Evolutionary conservation across 2,113 vertebrate species (phyloP).

Genomic region (Cranoglanis bouderius): DNA sequence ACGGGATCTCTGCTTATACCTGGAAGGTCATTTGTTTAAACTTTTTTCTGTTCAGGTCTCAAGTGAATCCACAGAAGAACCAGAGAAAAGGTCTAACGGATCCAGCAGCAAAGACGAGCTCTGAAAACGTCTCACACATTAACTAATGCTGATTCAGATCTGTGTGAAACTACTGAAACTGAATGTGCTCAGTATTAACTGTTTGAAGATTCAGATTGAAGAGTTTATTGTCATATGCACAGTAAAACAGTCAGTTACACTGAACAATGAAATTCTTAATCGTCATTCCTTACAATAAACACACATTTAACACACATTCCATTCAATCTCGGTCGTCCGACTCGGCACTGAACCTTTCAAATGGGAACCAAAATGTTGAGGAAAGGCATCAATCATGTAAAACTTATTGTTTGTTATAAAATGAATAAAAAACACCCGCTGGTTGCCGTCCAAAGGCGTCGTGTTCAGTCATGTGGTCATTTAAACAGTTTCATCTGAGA

Average conservation of each 20-base stretch:
- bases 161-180: not conserved
- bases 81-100: constrained; percentile 2
- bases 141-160: not conserved
- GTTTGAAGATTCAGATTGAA: not conserved
- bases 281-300: not conserved
- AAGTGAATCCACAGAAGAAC: not conserved
- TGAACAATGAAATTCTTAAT: not conserved
- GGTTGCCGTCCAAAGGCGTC: not conserved
- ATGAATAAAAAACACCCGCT: not conserved
- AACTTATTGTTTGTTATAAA: not conserved
- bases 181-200: not conserved
- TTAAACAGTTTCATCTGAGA: not conserved
- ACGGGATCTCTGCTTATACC: not conserved
- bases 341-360: constrained; percentile 5
- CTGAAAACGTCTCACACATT: constrained; percentile 11
- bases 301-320: constrained; percentile 2
- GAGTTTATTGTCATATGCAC: not conserved
- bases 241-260: not conserved
- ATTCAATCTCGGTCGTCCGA: not conserved
- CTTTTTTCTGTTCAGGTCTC: constrained; percentile 21
- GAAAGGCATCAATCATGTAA: not conserved
- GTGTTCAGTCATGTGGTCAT: not conserved
- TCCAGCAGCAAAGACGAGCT: constrained; percentile 47
- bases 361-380: not conserved
- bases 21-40: not conserved